Evolutionary conservation across 2,113 vertebrate genomes (phyloP), one percentile per base, ranked within the genome.

Genomic region (Hemibagrus wyckioides): DNA sequence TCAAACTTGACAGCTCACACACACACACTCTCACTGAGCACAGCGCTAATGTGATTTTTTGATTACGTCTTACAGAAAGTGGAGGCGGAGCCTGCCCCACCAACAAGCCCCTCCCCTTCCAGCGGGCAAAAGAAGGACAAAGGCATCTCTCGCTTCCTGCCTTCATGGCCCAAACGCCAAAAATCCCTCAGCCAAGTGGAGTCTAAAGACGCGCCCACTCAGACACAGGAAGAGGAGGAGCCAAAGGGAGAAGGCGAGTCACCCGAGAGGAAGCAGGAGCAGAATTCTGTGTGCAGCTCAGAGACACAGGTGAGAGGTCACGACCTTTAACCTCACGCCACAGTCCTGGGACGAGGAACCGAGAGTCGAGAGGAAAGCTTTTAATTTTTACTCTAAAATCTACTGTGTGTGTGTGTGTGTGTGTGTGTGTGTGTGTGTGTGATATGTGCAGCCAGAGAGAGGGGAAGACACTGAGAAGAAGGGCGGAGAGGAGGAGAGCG

Each of bases 161-260:
- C 98, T 2, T 96, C 97, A 57, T 99, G 98, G 98, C 96, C 98
- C 93, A 99, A 98, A 94, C 99, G 97, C 88, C 98, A 98, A 85
- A 99, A 97, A 90, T 98, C 98, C 11, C 96, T 96, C 85, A 97
- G 92, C 86, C 95, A 97, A 87, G 87, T 94, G 69, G 94, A 93
- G 73, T 90, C 93, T 87, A 95, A 94, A 92, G 95, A 86, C 79
- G 90, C 94, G 69, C 88, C 86, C 67, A 82, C 65, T 30, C 80
- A 87, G 80, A 10, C 65, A 10, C 94, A 91, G 93, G 80, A 88
- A 23, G 93, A 82, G 92, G 89, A 81, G 85, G 77, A 69, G 39
- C 61, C 71, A 90, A 91, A 81, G 92, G 87, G 59, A 82, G 89
- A 91, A 7, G 54, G 2, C 21, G 84, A 33, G 15, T 54, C 75